A percentile compares a stretch with the other conserved stretches of the same genome.
These are phyloP conservation scores for Poeciliopsis turrubarensis DNA, from an alignment of 2,113 vertebrate species.

Conservation along the genomic window DNA sequence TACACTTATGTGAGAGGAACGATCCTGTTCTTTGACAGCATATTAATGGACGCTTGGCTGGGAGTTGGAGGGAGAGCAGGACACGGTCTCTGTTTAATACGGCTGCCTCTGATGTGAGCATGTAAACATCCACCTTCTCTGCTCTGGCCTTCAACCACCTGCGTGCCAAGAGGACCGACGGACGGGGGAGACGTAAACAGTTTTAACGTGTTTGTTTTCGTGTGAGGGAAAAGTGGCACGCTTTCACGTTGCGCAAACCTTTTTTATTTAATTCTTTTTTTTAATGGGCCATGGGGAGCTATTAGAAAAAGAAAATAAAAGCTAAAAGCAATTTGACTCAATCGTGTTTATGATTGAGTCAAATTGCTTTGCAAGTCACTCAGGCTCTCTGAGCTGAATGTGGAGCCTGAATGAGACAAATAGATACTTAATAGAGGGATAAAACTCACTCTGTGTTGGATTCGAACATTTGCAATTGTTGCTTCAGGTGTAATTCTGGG, in stretches of 20 bases:
- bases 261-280: constrained; percentile 4
- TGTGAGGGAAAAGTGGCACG: constrained; percentile 4
- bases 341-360: constrained; percentile 17
- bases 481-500: neutral
- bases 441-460: neutral
- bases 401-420: neutral
- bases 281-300: constrained; percentile 32
- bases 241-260: constrained; percentile 4
- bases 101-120: constrained; percentile 31
- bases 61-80: constrained; percentile 11
- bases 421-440: neutral
- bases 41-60: constrained; percentile 19
- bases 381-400: neutral
- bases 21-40: constrained; percentile 5
- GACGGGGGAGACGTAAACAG: constrained; percentile 1
- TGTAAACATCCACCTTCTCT: constrained; percentile 40
- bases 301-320: neutral
- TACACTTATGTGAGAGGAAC: constrained; percentile 1
- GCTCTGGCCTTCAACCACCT: constrained; percentile 43
- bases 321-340: constrained; percentile 17
- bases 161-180: constrained; percentile 3
- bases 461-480: neutral
- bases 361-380: neutral
- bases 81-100: constrained; percentile 18
- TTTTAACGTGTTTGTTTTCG: neutral